Conservation (phyloP, 2,113 vertebrate genomes). For the Varanus salvator region DNA sequence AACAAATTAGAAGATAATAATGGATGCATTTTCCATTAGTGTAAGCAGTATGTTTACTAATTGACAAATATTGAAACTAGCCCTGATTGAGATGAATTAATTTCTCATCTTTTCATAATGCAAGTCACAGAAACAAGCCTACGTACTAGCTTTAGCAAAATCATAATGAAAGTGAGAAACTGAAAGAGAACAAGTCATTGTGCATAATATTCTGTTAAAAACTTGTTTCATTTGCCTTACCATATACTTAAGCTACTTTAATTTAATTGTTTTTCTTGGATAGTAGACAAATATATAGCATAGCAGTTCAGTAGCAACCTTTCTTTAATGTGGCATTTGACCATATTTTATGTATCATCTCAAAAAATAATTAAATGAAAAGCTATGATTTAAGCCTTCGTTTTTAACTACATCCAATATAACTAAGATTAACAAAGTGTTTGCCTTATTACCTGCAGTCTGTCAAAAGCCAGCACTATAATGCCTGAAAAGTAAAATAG, state of each 20-base stretch:
- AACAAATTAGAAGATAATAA: slow-evolving; percentile 72
- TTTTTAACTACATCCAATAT: slow-evolving; percentile 9
- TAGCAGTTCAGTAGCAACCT: background rate
- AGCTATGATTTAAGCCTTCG: slow-evolving; percentile 37
- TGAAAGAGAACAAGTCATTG: background rate
- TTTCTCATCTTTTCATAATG: slow-evolving; percentile 78
- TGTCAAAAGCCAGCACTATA: background rate
- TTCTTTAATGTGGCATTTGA: background rate
- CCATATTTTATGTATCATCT: slow-evolving; percentile 31
- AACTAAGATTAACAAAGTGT: slow-evolving; percentile 1
- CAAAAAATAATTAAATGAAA: slow-evolving; percentile 23
- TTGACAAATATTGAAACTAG: slow-evolving; percentile 80
- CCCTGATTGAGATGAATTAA: slow-evolving; percentile 76
- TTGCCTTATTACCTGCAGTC: slow-evolving; percentile 24
- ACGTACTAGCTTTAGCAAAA: slow-evolving; percentile 13
- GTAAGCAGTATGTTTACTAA: slow-evolving; percentile 68
- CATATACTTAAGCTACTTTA: background rate
- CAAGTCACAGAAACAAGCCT: slow-evolving; percentile 43
- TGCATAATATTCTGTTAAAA: slow-evolving; percentile 7
- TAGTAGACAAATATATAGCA: background rate
- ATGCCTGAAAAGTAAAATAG: slow-evolving; percentile 38
- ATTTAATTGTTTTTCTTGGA: background rate
- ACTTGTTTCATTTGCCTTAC: slow-evolving; percentile 8
- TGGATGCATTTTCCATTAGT: slow-evolving; percentile 69
- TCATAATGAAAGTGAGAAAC: slow-evolving; percentile 6